Evolutionary conservation across 2,113 vertebrate species (phyloP).

Genomic region (Poeciliopsis retropinna): DNA sequence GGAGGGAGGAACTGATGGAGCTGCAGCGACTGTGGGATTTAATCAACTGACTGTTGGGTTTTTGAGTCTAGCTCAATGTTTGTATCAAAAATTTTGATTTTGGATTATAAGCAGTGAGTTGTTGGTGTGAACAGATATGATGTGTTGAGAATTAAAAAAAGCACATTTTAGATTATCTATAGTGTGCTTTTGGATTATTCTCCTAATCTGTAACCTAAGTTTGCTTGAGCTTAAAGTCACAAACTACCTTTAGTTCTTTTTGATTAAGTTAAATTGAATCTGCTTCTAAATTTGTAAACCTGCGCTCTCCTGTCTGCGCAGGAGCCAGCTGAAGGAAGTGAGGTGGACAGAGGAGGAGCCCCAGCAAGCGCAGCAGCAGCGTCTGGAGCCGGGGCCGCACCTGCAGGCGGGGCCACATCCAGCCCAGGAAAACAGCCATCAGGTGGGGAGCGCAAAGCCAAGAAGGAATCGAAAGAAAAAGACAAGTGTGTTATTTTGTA

Average conservation of each 20-base stretch:
- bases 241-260: neutral
- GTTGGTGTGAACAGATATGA: neutral
- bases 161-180: neutral
- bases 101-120: neutral
- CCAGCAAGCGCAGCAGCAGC: conserved; percentile 64
- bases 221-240: neutral
- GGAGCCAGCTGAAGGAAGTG: conserved; percentile 59
- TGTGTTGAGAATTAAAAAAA: neutral
- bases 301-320: conserved; percentile 1
- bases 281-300: neutral
- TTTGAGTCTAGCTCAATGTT: neutral
- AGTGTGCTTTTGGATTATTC: neutral
- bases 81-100: neutral
- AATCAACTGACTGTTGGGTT: neutral
- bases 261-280: no score
- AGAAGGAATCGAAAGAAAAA: conserved; percentile 91
- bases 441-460: conserved; percentile 88
- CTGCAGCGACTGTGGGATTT: conserved; percentile 13
- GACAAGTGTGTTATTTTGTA: conserved; percentile 96
- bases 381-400: conserved; percentile 39
- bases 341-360: conserved; percentile 50
- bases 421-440: conserved; percentile 88
- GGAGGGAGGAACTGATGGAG: neutral
- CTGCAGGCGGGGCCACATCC: conserved; percentile 75
- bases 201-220: neutral